Evolutionary conservation across 2,888 invertebrate species (phyloP).

Genomic region (Cordilura impudica): DNA sequence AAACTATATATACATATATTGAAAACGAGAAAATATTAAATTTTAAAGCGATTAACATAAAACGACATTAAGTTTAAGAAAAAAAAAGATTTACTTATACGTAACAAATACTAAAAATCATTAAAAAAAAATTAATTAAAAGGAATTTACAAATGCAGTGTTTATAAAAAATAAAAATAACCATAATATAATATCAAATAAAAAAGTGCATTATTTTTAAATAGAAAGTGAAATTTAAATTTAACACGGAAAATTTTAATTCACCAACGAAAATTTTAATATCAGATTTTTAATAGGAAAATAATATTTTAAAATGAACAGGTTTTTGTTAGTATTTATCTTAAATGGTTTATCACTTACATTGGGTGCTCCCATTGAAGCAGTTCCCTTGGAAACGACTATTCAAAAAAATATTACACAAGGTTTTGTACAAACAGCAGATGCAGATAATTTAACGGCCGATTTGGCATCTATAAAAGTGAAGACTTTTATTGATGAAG

Average conservation of each 20-base stretch:
- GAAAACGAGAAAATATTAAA: conserved; percentile 5
- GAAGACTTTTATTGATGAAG: too few species aligned
- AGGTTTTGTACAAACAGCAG: not conserved
- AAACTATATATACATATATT: too few species aligned
- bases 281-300: not conserved
- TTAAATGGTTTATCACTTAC: not conserved
- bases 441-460: not conserved
- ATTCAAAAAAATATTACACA: not conserved
- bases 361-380: conserved; percentile 36
- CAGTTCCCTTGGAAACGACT: not conserved
- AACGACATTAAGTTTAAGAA: conserved; percentile 31
- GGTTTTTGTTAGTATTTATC: conserved; percentile 17
- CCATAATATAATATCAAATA: not conserved
- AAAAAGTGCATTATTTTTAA: not conserved
- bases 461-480: too few species aligned
- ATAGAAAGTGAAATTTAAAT: not conserved
- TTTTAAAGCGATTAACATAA: conserved; percentile 42
- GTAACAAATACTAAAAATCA: conserved; percentile 28
- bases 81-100: conserved; percentile 38
- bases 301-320: conserved; percentile 29
- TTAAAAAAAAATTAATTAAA: not conserved
- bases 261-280: not conserved
- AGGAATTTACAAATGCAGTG: too few species aligned
- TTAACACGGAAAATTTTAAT: not conserved
- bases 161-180: not conserved